phyloP scores from a whole-genome alignment of 1,140 invertebrate species.

The Ceratosolen solmsi region DNA sequence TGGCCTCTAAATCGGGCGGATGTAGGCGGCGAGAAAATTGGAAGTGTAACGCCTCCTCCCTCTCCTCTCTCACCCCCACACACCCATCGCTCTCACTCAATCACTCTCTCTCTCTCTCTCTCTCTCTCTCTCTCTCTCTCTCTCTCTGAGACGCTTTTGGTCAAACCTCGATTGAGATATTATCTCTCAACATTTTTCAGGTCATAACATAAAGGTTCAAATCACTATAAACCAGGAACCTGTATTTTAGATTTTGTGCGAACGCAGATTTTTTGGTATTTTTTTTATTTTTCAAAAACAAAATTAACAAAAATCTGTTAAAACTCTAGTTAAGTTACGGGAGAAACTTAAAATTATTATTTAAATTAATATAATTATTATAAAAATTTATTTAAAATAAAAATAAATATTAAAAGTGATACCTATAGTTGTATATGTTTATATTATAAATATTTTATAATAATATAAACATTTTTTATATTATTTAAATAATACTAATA shows the following conservation, averaged over 20 bases:
- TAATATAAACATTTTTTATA: background rate
- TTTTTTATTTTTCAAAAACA: background rate
- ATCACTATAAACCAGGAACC: background rate
- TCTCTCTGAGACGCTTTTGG: no score
- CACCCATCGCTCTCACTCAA: background rate
- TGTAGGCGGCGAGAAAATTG: slow-evolving; percentile 48
- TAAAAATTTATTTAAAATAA: no score
- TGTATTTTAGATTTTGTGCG: background rate
- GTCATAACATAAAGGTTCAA: background rate
- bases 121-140: slow-evolving; percentile 1
- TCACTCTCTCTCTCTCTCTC: slow-evolving; percentile 3
- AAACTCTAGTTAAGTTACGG: background rate
- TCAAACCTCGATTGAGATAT: slow-evolving; percentile 28
- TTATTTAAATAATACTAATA: no score
- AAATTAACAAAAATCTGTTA: background rate
- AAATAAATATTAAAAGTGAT: no score
- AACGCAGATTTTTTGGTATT: background rate
- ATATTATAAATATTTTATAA: background rate
- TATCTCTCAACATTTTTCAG: slow-evolving; percentile 19
- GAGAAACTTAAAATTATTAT: background rate
- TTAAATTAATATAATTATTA: background rate
- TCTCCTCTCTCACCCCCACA: background rate
- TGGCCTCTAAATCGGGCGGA: slow-evolving; percentile 13
- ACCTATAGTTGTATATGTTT: no score
- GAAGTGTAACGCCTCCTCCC: background rate